These are phyloP conservation scores for Cephus sareptanus DNA, from an alignment of 2,888 invertebrate genomes.

Conservation along the genomic window DNA sequence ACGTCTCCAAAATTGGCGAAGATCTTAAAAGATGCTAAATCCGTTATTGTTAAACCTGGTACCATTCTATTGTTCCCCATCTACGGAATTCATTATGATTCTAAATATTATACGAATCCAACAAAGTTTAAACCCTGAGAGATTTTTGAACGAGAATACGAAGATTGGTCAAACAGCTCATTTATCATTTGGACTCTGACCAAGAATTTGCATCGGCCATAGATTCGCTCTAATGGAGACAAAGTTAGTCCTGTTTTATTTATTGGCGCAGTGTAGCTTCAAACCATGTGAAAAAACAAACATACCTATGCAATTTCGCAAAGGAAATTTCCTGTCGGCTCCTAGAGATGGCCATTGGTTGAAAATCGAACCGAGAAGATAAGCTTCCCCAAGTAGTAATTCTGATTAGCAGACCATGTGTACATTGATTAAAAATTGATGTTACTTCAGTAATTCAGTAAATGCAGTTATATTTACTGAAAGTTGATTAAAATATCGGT, in stretches of 20 bases:
- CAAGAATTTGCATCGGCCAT: slow-evolving; percentile 58
- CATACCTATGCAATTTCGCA: slow-evolving; percentile 33
- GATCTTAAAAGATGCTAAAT: slow-evolving; percentile 40
- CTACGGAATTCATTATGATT: slow-evolving; percentile 57
- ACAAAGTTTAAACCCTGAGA: slow-evolving; percentile 61
- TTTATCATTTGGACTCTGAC: slow-evolving; percentile 61
- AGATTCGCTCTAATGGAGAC: slow-evolving; percentile 43
- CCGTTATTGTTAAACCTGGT: slow-evolving; percentile 51
- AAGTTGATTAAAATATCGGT: too few relatives aligned
- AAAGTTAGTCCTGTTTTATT: slow-evolving; percentile 40
- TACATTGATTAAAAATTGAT: too few relatives aligned
- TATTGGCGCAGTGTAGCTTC: slow-evolving; percentile 36
- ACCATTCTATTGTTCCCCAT: slow-evolving; percentile 53
- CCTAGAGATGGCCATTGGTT: slow-evolving; percentile 46
- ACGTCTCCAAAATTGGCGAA: slow-evolving; percentile 35
- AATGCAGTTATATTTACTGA: too few relatives aligned
- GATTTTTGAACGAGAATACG: slow-evolving; percentile 47
- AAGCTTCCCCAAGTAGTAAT: not conserved
- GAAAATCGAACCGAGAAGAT: slow-evolving; percentile 32
- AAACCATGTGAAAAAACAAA: slow-evolving; percentile 35
- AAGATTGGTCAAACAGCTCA: too few relatives aligned
- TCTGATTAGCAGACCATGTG: too few relatives aligned
- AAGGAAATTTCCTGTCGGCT: slow-evolving; percentile 26
- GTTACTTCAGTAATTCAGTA: too few relatives aligned
- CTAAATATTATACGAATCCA: slow-evolving; percentile 58